A percentile compares a stretch with the other conserved stretches of the same genome.
Conservation (phyloP, 1,140 invertebrate genomes). For the Drosophila jambulina region DNA sequence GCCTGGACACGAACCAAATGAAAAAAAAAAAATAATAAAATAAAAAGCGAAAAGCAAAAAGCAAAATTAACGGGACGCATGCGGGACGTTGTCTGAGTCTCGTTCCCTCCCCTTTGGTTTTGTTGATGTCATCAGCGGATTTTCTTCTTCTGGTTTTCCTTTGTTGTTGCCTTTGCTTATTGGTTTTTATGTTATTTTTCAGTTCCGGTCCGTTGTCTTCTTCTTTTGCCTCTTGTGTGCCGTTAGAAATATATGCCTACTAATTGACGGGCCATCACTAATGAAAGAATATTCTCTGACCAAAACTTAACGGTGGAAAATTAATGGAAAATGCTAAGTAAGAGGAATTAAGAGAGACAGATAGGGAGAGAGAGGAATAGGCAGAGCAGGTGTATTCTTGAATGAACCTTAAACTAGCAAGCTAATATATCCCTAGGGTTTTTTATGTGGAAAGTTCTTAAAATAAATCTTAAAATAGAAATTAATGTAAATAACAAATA, state of each 20-base stretch:
- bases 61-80: conserved; percentile 46
- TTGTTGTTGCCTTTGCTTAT: conserved; percentile 48
- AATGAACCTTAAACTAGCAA: conserved; percentile 49
- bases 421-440: conserved; percentile 19
- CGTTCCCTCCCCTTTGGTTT: conserved; percentile 4
- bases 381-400: conserved; percentile 6
- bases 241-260: conserved; percentile 67
- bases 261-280: conserved; percentile 68
- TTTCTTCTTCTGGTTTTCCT: conserved; percentile 27
- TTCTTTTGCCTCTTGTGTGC: conserved; percentile 24
- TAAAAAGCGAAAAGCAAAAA: conserved; percentile 1
- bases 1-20: conserved; percentile 62
- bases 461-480: background rate
- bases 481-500: too few species aligned
- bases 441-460: conserved; percentile 1
- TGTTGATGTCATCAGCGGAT: conserved; percentile 55
- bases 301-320: conserved; percentile 65
- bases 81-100: conserved; percentile 23
- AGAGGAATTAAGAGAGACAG: conserved; percentile 4
- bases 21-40: background rate
- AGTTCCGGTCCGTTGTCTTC: conserved; percentile 64
- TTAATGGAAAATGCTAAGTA: conserved; percentile 46
- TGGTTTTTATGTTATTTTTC: conserved; percentile 62
- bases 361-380: background rate
- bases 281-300: conserved; percentile 70